Evolutionary conservation across 2,797 vertebrate genomes (phyloP), one percentile per base, ranked within the genome.

Genomic region (Aplochiton taeniatus): DNA sequence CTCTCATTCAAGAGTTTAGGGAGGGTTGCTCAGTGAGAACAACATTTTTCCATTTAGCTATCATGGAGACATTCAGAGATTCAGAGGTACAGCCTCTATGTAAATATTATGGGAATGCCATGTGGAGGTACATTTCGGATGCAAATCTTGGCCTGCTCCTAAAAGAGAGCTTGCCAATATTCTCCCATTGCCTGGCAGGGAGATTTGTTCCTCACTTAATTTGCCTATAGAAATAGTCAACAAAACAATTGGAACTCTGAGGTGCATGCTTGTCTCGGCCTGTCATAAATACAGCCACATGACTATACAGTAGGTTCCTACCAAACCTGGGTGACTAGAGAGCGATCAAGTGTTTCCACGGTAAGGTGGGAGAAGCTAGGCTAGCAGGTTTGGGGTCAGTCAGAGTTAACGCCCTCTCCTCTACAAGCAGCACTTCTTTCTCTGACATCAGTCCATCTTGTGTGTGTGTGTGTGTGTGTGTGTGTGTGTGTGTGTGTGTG

Each of bases 371-470:
- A 55, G 48, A 51, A 43, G 53, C 51, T 43, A 31, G 19, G 46
- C 67, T 41, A 53, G 64, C 68, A 20, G 11, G 54, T 63, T 48
- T 61, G 16, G 71, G 78, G 72, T 68, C 73, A 84, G 73, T 66
- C 76, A 69, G 63, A 79, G 68, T 20, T 63, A 59, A 56, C 82
- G 80, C 79, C 63, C 45, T 13, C 9, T 63, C 57, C 69, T 80
- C 76, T 72, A 72, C 80, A n/a, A n/a, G n/a, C n/a, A 73, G 62
- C 42, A 51, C 55, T 56, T 58, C 61, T 68, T 68, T 76, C 58
- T 72, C 66, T 60, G 62, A 31, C 31, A 31, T 31, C 31, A 31
- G 31, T 31, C 31, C 31, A 6, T 31, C 31, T 31, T 31, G 31
- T 31, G 31, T 31, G 31, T 31, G 31, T 31, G 31, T 31, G 31